Evolutionary conservation across 2,888 invertebrate species (phyloP).

Genomic region (Peribatodes rhomboidaria): DNA sequence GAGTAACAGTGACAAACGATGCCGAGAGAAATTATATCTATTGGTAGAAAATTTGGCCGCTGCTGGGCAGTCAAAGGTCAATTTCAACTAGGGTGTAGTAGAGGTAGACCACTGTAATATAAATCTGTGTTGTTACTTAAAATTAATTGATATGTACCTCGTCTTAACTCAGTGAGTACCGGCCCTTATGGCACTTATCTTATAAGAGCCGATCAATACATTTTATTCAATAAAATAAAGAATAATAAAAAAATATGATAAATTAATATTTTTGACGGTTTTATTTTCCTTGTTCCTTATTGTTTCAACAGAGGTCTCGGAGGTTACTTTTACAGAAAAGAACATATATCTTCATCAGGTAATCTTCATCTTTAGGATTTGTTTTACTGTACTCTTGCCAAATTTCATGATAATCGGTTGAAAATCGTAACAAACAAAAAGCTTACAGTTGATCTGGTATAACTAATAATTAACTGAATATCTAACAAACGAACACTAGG

Average conservation of each 20-base stretch:
- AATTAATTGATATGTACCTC: not conserved
- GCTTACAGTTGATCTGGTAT: too few species aligned
- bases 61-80: not conserved
- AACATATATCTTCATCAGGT: too few species aligned
- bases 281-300: too few species aligned
- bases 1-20: not conserved
- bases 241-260: constrained; percentile 11
- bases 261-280: not conserved
- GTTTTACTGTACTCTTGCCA: too few species aligned
- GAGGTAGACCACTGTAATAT: not conserved
- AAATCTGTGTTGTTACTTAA: not conserved
- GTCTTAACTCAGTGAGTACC: not conserved
- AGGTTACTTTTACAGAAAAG: too few species aligned
- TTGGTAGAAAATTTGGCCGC: not conserved
- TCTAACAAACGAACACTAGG: too few species aligned
- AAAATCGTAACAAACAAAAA: too few species aligned
- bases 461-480: too few species aligned
- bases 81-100: not conserved
- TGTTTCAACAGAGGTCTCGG: too few species aligned
- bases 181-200: constrained; percentile 40
- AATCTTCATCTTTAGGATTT: too few species aligned
- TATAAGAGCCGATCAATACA: constrained; percentile 69
- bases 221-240: constrained; percentile 70
- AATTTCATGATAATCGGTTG: too few species aligned
- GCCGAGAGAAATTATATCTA: not conserved